phyloP scores from a whole-genome alignment of 2,888 invertebrate genomes.

The Caenorhabditis becei region DNA sequence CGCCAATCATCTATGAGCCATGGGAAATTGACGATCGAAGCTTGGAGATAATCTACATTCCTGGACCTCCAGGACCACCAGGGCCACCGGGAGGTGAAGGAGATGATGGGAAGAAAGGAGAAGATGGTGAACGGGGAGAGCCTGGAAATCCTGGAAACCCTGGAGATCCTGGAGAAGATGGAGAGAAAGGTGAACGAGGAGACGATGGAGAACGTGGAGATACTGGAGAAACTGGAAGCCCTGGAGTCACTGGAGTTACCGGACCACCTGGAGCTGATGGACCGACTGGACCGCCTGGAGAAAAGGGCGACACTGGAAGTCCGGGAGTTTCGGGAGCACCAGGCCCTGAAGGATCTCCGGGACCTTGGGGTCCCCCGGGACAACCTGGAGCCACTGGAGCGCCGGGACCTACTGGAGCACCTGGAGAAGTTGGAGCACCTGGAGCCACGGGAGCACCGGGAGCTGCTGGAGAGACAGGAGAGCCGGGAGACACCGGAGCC shows the following conservation, averaged over 20 bases:
- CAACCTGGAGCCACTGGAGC: too few relatives aligned
- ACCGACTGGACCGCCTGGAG: constrained; percentile 24
- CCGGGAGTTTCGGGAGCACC: background rate
- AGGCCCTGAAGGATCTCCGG: too few relatives aligned
- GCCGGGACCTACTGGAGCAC: too few relatives aligned
- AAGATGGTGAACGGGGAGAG: background rate
- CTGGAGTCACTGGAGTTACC: background rate
- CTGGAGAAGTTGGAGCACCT: background rate
- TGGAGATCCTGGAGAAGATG: background rate
- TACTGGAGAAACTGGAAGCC: background rate
- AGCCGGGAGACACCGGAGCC: too few relatives aligned
- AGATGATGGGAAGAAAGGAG: background rate
- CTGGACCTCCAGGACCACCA: constrained; percentile 33
- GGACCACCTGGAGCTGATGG: constrained; percentile 17
- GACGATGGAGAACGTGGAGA: background rate
- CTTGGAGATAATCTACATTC: constrained; percentile 2
- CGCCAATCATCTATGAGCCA: constrained; percentile 14
- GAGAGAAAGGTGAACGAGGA: background rate
- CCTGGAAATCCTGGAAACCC: background rate
- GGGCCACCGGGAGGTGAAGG: background rate
- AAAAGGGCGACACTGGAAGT: background rate
- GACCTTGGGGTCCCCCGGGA: too few relatives aligned
- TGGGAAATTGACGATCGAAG: constrained; percentile 4
- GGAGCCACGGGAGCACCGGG: background rate
- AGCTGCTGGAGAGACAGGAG: too few relatives aligned